Evolutionary conservation across 1,140 invertebrate genomes (phyloP).

Genomic region (Camponotus vicinus): DNA sequence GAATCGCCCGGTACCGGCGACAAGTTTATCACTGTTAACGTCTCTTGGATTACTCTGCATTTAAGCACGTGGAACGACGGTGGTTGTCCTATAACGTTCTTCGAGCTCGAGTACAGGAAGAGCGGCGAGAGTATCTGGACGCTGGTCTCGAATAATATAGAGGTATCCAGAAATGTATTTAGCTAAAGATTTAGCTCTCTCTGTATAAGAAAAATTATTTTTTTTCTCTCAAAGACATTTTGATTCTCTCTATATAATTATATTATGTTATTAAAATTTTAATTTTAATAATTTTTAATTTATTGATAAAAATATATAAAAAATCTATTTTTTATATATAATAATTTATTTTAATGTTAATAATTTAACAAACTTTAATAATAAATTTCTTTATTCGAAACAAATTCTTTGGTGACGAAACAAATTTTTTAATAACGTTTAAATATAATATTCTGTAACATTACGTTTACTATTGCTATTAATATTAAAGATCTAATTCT

Average conservation of each 20-base stretch:
- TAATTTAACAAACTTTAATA: not conserved
- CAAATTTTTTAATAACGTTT: not conserved
- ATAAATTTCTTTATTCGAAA: not conserved
- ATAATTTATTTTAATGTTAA: not conserved
- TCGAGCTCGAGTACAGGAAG: conserved; percentile 93
- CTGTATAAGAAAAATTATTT: not conserved
- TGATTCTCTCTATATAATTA: not conserved
- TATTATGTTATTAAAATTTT: not conserved
- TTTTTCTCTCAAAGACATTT: not conserved
- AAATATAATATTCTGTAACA: not conserved
- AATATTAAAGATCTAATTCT: not conserved
- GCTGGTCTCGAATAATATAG: conserved; percentile 88
- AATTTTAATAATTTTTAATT: no score
- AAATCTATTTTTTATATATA: not conserved
- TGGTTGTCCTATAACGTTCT: conserved; percentile 95
- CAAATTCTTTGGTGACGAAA: not conserved
- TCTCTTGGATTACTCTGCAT: conserved; percentile 95
- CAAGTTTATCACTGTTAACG: conserved; percentile 94
- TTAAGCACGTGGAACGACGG: conserved; percentile 95
- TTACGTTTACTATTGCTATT: not conserved
- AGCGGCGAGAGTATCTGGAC: conserved; percentile 87
- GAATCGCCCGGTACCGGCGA: conserved; percentile 88
- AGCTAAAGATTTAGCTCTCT: not conserved
- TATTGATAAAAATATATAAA: not conserved
- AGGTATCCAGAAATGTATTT: conserved; percentile 76